Evolutionary conservation across 2,888 invertebrate species (phyloP).

Genomic region (Steinernema hermaphroditum): DNA sequence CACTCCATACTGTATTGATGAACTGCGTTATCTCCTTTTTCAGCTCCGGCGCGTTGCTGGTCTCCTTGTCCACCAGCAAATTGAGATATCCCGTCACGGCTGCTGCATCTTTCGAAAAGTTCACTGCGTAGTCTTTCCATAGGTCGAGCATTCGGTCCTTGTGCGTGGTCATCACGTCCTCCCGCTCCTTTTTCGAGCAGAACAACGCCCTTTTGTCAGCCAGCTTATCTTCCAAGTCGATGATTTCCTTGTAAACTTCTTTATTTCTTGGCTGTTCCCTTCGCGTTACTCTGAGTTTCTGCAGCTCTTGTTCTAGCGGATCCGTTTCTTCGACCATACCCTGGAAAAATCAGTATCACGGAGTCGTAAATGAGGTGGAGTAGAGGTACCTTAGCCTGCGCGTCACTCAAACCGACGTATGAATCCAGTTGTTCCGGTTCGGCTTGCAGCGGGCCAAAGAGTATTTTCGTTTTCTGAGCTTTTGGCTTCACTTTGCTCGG

Average conservation of each 20-base stretch:
- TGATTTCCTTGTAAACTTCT: background rate
- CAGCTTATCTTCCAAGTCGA: constrained; percentile 14
- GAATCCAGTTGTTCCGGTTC: background rate
- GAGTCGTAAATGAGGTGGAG: background rate
- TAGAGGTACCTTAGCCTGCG: background rate
- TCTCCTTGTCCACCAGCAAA: background rate
- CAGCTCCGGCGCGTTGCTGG: background rate
- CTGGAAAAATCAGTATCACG: background rate
- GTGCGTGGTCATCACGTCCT: background rate
- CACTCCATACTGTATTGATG: background rate
- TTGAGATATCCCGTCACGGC: background rate
- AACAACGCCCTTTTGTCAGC: background rate
- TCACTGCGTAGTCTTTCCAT: background rate
- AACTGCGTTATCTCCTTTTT: background rate
- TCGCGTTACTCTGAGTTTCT: background rate
- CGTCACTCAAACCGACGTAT: background rate
- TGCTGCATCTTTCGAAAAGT: background rate
- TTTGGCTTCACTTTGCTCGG: background rate
- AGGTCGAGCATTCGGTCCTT: background rate
- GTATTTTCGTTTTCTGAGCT: background rate
- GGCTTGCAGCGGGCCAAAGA: background rate
- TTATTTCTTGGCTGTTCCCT: background rate
- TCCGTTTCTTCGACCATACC: background rate
- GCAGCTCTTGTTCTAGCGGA: background rate
- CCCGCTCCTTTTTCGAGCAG: background rate